These are phyloP conservation scores for Cynopterus brachyotis DNA, from an alignment of 2,113 vertebrate species.

Conservation along the genomic window DNA sequence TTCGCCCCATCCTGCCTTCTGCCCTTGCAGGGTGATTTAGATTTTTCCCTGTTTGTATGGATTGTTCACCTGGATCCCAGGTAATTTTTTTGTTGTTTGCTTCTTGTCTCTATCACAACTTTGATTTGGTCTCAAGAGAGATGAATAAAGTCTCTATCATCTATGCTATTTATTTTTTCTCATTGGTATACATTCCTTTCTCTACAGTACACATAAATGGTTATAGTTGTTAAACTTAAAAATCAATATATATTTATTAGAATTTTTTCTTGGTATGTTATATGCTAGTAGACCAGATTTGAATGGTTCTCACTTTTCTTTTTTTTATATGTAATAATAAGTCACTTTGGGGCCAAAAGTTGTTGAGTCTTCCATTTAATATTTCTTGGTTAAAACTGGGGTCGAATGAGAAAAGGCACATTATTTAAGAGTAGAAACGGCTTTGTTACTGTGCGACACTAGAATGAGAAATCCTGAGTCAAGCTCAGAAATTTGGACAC, in stretches of 20 bases:
- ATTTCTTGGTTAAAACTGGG: not conserved
- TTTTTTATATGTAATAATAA: not conserved
- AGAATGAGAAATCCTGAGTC: not conserved
- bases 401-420: not conserved
- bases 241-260: not conserved
- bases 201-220: not conserved
- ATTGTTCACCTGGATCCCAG: too few species aligned
- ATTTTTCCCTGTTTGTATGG: too few species aligned
- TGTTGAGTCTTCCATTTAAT: not conserved
- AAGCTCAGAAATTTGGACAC: not conserved
- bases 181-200: not conserved
- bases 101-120: too few species aligned
- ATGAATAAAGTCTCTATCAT: too few species aligned
- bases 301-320: not conserved
- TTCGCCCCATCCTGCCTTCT: too few species aligned
- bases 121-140: too few species aligned
- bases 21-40: too few species aligned
- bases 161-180: not conserved
- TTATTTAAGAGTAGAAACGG: not conserved
- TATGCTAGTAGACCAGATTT: not conserved
- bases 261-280: not conserved
- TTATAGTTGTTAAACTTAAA: not conserved
- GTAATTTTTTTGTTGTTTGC: too few species aligned
- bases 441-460: not conserved
- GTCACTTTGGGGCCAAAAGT: not conserved